Conservation (phyloP, 1,140 invertebrate genomes). For the Drosophila seguyi region DNA sequence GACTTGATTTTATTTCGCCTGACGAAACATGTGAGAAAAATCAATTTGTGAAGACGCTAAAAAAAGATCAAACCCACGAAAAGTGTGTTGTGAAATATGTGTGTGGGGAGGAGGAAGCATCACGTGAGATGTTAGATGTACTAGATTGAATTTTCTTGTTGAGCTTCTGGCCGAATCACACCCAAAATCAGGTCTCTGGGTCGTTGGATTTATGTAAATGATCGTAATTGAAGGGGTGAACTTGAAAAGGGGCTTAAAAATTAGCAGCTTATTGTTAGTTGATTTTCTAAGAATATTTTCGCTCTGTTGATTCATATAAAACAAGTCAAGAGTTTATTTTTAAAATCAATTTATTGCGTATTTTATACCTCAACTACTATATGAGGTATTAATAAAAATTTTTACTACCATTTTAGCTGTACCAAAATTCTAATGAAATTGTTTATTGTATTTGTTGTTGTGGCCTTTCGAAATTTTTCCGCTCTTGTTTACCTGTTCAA, state of each 20-base stretch:
- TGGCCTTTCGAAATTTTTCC: slow-evolving; percentile 13
- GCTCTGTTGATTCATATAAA: background rate
- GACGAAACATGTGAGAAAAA: slow-evolving; percentile 72
- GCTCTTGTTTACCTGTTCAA: slow-evolving; percentile 15
- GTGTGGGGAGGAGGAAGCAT: slow-evolving; percentile 17
- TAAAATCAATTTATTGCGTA: background rate
- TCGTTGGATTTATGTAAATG: slow-evolving; percentile 20
- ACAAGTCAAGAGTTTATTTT: slow-evolving; percentile 7
- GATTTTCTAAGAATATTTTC: slow-evolving; percentile 4
- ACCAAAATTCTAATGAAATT: background rate
- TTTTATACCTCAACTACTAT: slow-evolving; percentile 1
- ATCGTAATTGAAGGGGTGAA: slow-evolving; percentile 13
- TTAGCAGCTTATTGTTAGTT: slow-evolving; percentile 1
- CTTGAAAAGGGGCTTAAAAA: background rate
- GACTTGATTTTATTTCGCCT: slow-evolving; percentile 56
- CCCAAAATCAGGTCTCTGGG: slow-evolving; percentile 13
- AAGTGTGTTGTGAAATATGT: slow-evolving; percentile 43
- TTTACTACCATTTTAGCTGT: background rate
- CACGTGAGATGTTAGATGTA: slow-evolving; percentile 37
- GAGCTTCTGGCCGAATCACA: background rate
- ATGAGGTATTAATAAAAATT: background rate
- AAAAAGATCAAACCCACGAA: slow-evolving; percentile 34
- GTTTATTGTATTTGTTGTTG: background rate
- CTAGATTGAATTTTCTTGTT: background rate
- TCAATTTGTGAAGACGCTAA: slow-evolving; percentile 65